Evolutionary conservation across 2,113 vertebrate genomes (phyloP), one percentile per base, ranked within the genome.

Genomic region (Pseudorhombus dupliciocellatus): DNA sequence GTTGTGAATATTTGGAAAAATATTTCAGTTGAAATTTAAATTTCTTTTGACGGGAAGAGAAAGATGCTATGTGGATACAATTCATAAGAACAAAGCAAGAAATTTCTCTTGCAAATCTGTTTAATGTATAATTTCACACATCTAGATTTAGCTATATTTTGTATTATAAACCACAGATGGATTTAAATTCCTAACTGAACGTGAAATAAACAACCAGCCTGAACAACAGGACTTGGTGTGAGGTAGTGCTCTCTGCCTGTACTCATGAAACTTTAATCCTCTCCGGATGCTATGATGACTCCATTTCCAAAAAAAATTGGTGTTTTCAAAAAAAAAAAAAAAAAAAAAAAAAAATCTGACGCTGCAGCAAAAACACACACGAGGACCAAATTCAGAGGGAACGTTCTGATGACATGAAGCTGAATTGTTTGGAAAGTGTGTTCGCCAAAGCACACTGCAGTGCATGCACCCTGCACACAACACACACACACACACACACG

Each of bases 221-320:
- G n/a, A 69, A 59, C 28, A 71, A 37, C 53, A 26, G 34, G 75
- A 82, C 55, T 59, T 22, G 30, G 40, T 9, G 82, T 9, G 7
- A 31, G 51, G 25, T 56, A 46, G 72, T 55, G 62, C 74, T 84
- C 44, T 81, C 40, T 76, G 57, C 55, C 72, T 81, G 10, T 31
- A 5, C 55, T 79, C 81, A 86, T 80, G 24, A 80, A 82, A 86
- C 60, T 80, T 84, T 73, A 75, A 81, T 70, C 40, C 22, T 24
- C 24, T 26, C 73, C 62, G 46, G 51, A 66, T 66, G 64, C 64
- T 34, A 7, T 8, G 55, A 69, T 61, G 48, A 80, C 61, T 64
- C 34, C 73, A 70, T 79, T 28, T 70, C 54, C n/a, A n/a, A 79
- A 60, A 50, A 76, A 31, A 73, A 70, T 16, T 21, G 1, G 18